Base-by-base conservation (phyloP, 2,113 vertebrate genomes). In the Hippocampus zosterae region DNA sequence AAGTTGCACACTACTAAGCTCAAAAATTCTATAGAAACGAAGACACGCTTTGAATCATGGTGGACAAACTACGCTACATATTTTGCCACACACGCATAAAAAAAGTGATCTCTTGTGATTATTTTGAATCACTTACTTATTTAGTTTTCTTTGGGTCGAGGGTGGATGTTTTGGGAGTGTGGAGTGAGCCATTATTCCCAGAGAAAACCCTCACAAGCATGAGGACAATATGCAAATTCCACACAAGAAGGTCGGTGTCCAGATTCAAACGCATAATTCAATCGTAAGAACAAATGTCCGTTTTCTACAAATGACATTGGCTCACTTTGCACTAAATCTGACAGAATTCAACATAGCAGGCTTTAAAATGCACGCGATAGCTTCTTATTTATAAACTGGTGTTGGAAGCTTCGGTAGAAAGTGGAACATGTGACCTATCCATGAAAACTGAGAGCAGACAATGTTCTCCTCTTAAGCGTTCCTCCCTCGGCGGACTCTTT, bases 321-420 rank as follows among this genome's bases (percentile, higher is more conserved):
- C 50, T 53, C 50, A 21, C 40, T 62, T 42, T 40, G 33, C 10
- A 63, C 19, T 2, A 2, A 40, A 62, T 40, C 19, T 8, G 9
- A 10, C 29, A 2, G n/a, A 16, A 44, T 64, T 44, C 10, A 23
- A 41, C 9, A 19, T n/a, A 11, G 21, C 19, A 52, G 77, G 67
- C 62, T 37, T 57, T 77, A 77, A 60, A 70, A 76, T 78, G 83
- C 76, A 77, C 77, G 84, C 76, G 82, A 85, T 88, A 77, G 86
- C 77, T 83, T 83, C 70, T 73, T 80, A 65, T 86, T 86, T 80
- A 68, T 23, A 33, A 19, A 12, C 57, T 74, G 79, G 79, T 75
- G 80, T 87, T 75, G 55, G 59, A 46, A n/a, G 46, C 69, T 82
- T 75, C 18, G 78, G 72, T 60, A 67, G 76, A 63, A 74, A 78